Base-by-base conservation (phyloP, 1,140 invertebrate genomes). In the Temnothorax nylanderi region DNA sequence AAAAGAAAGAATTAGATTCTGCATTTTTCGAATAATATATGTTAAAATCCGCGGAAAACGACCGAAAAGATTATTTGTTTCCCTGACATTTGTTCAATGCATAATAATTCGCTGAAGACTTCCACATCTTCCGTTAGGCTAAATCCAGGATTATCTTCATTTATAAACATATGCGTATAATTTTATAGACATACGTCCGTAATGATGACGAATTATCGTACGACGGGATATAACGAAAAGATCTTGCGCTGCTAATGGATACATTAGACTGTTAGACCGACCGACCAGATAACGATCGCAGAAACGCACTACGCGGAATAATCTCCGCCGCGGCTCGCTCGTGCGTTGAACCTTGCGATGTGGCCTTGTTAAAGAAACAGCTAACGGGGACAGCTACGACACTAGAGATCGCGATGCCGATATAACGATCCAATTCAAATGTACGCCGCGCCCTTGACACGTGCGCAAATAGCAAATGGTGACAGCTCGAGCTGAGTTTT, bases 281-380 rank as follows among this genome's bases (percentile, higher is more conserved):
- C 3, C 11, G 51, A 5, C 4, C 78, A 11, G 69, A 84, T 84
- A 84, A 84, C 54, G 69, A 84, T 84, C 67, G 65, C 71, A 75
- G 69, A 82, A 82, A 82, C 51, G 51, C 41, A 34, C 41, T 13
- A 51, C 26, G 60, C 54, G 44, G 54, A 81, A 87, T 78, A 32
- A 75, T 69, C 41, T 67, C 21, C 34, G 56, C 7, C 71, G 21
- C 26, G 34, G 56, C 71, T 81, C 21, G 10, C 47, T 75, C 51
- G 77, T 88, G 54, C 76, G 60, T 88, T 58, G 65, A 85, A 78
- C 49, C 67, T 88, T 51, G 72, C 34, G 49, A 41, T 1, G 67
- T 82, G 74, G 74, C 80, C 67, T 89, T 85, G 87, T 78, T 78
- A 77, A 62, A 60, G 81, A 88, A 85, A 67, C 58, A 16, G 58